Evolutionary conservation across 2,797 vertebrate genomes (phyloP), one percentile per base, ranked within the genome.

Genomic region (Hylomyscus alleni): DNA sequence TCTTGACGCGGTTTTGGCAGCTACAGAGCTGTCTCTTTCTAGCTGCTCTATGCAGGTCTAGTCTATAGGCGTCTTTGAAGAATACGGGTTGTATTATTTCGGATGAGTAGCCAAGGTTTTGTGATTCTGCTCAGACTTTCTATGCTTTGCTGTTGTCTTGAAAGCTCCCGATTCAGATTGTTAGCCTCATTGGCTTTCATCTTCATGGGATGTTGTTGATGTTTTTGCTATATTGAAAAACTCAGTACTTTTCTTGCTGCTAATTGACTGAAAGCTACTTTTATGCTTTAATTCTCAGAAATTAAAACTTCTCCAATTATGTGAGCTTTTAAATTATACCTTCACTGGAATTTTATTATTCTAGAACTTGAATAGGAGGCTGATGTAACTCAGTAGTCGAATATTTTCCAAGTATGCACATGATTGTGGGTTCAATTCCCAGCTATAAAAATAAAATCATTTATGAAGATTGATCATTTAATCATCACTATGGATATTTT

Each of bases 221-320:
- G 31, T 77, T 95, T 60, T 90, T 73, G 5, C 6, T 75, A 56
- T 72, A 62, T 50, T 84, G n/a, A 88, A 37, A 95, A 92, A 95
- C 86, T 24, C 47, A 67, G 65, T 67, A 67, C 13, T 3, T 86
- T 19, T 2, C 6, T 69, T 91, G 3, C 22, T 77, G 5, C 12
- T 56, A 87, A 72, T 52, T 47, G 67, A 65, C 50, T 40, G 67
- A 86, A 93, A 72, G 4, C 58, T 50, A 20, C 67, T 77, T 84
- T 69, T 69, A 78, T 22, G 8, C 4, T 62, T 83, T 65, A 94
- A 47, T 78, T 76, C 15, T 84, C 91, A 67, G 92, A 93, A 95
- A 86, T 84, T 87, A 81, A 78, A 17, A 91, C 84, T 90, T 81
- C 26, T 90, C 0, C 15, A 17, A 56, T 85, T 78, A 62, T 75